Evolutionary conservation across 2,113 vertebrate genomes (phyloP).

Genomic region (Geococcyx californianus): DNA sequence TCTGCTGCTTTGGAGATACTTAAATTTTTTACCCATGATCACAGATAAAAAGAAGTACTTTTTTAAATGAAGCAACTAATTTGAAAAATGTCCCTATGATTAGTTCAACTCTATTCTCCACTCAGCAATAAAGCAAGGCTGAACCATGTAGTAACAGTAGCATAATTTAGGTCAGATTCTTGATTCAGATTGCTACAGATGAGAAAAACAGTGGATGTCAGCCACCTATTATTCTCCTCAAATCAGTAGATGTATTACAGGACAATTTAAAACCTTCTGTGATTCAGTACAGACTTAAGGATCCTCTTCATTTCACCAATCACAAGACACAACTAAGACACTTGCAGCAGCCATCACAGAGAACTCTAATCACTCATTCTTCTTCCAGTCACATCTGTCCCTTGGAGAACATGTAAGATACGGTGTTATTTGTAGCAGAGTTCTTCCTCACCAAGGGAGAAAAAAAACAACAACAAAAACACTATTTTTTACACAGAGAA

Average conservation of each 20-base stretch:
- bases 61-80: neutral
- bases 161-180: neutral
- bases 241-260: neutral
- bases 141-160: neutral
- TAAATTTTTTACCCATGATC: neutral
- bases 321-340: neutral
- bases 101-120: neutral
- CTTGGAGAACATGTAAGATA: neutral
- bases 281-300: neutral
- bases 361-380: neutral
- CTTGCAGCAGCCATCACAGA: neutral
- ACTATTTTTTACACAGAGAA: neutral
- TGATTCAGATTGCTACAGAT: neutral
- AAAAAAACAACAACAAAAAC: neutral
- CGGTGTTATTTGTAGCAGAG: neutral
- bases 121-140: neutral
- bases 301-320: neutral
- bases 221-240: neutral
- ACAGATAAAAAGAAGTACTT: neutral
- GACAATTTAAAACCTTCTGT: neutral
- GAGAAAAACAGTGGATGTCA: neutral
- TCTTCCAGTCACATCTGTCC: neutral
- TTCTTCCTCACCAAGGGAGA: neutral
- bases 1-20: neutral
- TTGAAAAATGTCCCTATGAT: neutral